Percentiles rank a stretch among this genome's conserved stretches.
Evolutionary conservation across 2,888 invertebrate species (phyloP).

Genomic region (Drosophila monieri): DNA sequence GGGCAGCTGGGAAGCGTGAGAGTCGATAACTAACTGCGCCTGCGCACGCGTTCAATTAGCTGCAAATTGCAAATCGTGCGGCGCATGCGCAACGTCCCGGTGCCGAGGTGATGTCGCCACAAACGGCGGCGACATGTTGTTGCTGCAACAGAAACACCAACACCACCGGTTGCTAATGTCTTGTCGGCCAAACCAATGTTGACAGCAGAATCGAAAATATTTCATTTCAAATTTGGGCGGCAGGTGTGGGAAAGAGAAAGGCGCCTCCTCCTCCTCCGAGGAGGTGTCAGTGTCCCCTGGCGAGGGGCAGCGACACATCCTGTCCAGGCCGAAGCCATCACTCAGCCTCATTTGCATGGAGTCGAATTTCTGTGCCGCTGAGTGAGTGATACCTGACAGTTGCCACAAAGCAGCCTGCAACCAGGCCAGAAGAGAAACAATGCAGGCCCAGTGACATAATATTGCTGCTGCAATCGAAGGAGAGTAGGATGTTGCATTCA

Average conservation of each 20-base stretch:
- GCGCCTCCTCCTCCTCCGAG: slow-evolving; percentile 12
- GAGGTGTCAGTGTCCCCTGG: slow-evolving; percentile 41
- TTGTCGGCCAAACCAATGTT: slow-evolving; percentile 77
- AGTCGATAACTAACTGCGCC: slow-evolving; percentile 69
- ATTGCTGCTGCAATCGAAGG: too few species aligned
- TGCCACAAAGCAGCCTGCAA: slow-evolving; percentile 55
- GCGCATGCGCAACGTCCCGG: slow-evolving; percentile 70
- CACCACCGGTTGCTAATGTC: slow-evolving; percentile 71
- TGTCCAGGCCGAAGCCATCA: slow-evolving; percentile 30
- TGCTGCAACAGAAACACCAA: slow-evolving; percentile 18
- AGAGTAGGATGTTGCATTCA: too few species aligned
- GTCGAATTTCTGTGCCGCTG: slow-evolving; percentile 48
- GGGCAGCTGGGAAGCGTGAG: slow-evolving; percentile 45
- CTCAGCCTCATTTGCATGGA: slow-evolving; percentile 26
- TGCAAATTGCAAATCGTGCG: slow-evolving; percentile 77
- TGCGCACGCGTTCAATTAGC: slow-evolving; percentile 79
- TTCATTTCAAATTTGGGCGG: slow-evolving; percentile 72
- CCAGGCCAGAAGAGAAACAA: background rate
- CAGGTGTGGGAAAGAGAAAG: slow-evolving; percentile 38
- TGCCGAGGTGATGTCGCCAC: slow-evolving; percentile 56
- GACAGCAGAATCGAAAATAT: slow-evolving; percentile 80
- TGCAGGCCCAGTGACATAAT: slow-evolving; percentile 25
- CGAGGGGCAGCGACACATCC: slow-evolving; percentile 24
- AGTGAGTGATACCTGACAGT: slow-evolving; percentile 81
- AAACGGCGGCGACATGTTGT: slow-evolving; percentile 64